These are phyloP conservation scores for Falcunculus frontatus DNA, from an alignment of 2,113 vertebrate genomes.

Conservation along the genomic window DNA sequence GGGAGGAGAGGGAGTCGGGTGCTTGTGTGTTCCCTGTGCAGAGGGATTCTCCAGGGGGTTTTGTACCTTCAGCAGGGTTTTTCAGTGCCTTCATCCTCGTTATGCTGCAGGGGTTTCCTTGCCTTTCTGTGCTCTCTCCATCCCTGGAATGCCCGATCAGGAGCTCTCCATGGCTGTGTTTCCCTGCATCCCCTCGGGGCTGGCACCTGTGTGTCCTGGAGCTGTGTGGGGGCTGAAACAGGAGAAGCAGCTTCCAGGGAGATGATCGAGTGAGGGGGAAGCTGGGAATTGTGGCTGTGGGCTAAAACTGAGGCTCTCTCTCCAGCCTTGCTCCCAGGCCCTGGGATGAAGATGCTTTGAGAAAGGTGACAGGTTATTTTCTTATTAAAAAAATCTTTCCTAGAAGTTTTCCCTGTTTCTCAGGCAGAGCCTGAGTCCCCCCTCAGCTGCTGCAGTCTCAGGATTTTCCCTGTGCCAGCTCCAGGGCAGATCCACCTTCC, in stretches of 20 bases:
- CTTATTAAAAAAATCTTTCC: neutral
- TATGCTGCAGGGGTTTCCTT: neutral
- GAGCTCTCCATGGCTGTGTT: fast-evolving
- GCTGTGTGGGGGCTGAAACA: neutral
- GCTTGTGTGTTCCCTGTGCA: neutral
- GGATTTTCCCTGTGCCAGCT: neutral
- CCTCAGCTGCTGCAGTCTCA: neutral
- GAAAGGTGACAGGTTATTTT: neutral
- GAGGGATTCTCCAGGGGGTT: neutral
- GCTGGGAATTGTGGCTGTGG: neutral
- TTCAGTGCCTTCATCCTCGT: neutral
- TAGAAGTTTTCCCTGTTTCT: neutral
- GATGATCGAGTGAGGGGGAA: neutral
- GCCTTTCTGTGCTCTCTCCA: neutral
- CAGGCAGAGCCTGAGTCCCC: neutral
- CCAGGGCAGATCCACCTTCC: neutral
- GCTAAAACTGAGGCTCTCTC: neutral
- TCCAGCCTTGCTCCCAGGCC: neutral
- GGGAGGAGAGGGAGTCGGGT: neutral
- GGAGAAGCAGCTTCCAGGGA: neutral
- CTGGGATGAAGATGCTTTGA: neutral
- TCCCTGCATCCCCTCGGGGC: neutral
- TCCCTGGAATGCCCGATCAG: fast-evolving
- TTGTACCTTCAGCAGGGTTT: neutral
- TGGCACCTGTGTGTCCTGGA: neutral